Percentiles rank a stretch among this genome's conserved stretches.
Evolutionary conservation across 2,113 vertebrate species (phyloP).

Genomic region (Rhinopomastus cyanomelas): DNA sequence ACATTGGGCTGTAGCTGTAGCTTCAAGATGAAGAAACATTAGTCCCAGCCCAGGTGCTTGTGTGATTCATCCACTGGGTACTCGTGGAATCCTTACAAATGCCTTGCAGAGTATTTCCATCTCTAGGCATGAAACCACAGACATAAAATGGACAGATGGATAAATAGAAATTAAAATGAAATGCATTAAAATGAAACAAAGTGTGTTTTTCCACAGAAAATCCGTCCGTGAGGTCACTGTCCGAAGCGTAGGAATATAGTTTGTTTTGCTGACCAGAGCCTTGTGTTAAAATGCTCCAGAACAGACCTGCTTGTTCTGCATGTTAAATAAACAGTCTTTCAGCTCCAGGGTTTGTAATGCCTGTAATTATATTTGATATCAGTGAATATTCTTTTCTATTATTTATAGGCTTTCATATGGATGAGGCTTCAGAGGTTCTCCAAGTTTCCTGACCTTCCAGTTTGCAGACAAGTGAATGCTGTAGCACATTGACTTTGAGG

Average conservation of each 20-base stretch:
- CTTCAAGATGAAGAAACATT: background rate
- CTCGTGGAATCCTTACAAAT: background rate
- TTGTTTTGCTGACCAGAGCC: conserved; percentile 31
- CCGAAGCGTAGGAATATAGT: background rate
- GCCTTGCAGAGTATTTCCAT: background rate
- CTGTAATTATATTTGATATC: conserved; percentile 67
- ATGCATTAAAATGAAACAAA: conserved; percentile 1
- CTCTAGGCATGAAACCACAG: background rate
- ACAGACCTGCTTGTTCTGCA: conserved; percentile 25
- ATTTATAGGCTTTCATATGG: conserved; percentile 53
- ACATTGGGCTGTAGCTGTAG: background rate
- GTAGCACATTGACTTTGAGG: background rate
- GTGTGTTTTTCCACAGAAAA: background rate
- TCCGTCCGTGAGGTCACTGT: background rate
- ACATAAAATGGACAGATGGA: background rate
- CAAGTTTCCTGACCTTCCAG: conserved; percentile 31
- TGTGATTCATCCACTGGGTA: background rate
- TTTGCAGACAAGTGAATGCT: background rate
- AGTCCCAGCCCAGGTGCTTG: background rate
- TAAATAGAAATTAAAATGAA: background rate
- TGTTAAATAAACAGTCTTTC: conserved; percentile 53
- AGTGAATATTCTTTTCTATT: conserved; percentile 64
- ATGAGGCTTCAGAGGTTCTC: background rate
- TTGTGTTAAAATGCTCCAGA: background rate
- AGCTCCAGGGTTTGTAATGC: conserved; percentile 36